A percentile compares a stretch with the other conserved stretches of the same genome.
Conservation (phyloP, 2,797 vertebrate species). For the Euphonia xanthogaster region DNA sequence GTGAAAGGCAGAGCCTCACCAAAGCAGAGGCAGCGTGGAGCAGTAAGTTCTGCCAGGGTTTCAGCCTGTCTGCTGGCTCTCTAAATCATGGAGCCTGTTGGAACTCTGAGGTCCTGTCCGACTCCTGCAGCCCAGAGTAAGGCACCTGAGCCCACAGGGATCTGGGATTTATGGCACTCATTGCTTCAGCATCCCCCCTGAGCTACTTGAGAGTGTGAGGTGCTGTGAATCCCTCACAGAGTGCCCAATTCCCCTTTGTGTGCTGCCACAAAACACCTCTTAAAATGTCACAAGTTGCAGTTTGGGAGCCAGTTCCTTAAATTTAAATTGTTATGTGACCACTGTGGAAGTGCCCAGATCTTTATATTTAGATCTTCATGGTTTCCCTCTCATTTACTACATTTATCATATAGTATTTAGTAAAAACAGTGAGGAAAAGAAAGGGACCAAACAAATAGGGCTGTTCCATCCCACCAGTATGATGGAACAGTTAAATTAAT, state of each 20-base stretch:
- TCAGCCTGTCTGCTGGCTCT: background rate
- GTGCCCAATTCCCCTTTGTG: rapidly evolving
- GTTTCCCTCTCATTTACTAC: background rate
- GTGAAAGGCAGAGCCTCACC: background rate
- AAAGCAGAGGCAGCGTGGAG: background rate
- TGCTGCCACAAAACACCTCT: background rate
- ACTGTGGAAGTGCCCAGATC: background rate
- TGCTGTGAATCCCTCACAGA: background rate
- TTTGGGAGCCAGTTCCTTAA: background rate
- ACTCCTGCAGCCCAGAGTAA: background rate
- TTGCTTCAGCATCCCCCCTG: background rate
- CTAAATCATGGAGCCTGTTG: background rate
- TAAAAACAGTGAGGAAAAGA: background rate
- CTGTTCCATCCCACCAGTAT: conserved; percentile 29
- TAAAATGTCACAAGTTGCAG: rapidly evolving
- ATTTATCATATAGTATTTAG: background rate
- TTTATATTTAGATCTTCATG: rapidly evolving
- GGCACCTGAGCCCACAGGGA: background rate
- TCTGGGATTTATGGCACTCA: background rate
- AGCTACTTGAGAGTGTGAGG: background rate
- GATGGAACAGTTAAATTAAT: conserved; percentile 76
- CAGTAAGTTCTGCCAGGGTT: background rate
- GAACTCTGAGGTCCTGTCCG: background rate
- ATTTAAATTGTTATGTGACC: background rate
- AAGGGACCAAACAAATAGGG: background rate